Conservation (phyloP, 2,113 vertebrate species). For the Castor canadensis region DNA sequence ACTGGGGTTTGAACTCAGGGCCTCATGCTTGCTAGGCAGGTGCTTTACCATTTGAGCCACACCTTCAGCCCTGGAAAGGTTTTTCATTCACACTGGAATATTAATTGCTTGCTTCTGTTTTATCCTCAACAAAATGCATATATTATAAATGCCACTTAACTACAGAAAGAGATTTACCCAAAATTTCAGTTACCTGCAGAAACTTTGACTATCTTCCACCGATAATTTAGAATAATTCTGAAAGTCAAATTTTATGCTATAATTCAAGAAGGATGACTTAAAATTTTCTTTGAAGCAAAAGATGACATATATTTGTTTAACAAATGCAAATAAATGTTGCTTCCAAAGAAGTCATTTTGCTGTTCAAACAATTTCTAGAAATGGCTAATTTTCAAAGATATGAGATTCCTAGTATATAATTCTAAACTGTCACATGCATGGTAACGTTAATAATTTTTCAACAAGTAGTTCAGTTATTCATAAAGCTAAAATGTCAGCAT, state of each 20-base stretch:
- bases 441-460: not conserved
- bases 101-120: not conserved
- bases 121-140: not conserved
- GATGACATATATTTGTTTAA: not conserved
- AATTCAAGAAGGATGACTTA: not conserved
- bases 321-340: not conserved
- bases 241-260: not conserved
- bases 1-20: too few relatives aligned
- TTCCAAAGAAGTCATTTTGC: not conserved
- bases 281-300: not conserved
- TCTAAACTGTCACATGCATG: not conserved
- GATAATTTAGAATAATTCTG: not conserved
- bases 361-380: not conserved
- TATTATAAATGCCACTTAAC: not conserved
- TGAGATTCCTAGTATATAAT: not conserved
- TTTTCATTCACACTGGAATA: not conserved
- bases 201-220: not conserved
- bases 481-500: not conserved
- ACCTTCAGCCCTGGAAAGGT: too few relatives aligned
- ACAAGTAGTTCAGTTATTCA: not conserved
- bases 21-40: too few relatives aligned
- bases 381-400: not conserved
- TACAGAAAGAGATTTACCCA: not conserved
- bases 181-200: not conserved
- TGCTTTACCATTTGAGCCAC: too few relatives aligned